Evolutionary conservation across 2,797 vertebrate species (phyloP).

Genomic region (Falco concolor): DNA sequence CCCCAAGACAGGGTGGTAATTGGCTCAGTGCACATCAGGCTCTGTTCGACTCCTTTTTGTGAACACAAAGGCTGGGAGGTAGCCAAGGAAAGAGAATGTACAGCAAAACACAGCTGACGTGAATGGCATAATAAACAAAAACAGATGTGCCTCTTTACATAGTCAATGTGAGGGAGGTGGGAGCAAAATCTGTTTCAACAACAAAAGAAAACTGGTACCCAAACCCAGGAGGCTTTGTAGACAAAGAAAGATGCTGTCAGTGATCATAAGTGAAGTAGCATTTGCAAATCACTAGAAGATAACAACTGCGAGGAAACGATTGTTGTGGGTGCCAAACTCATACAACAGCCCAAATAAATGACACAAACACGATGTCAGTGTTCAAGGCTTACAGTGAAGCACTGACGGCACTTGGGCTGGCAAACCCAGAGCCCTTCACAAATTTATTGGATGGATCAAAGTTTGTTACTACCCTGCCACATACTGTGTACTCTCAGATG

Average conservation of each 20-base stretch:
- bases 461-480: not conserved
- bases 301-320: not conserved
- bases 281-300: not conserved
- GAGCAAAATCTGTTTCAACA: not conserved
- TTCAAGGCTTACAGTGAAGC: not conserved
- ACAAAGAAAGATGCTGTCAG: not conserved
- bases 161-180: not conserved
- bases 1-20: not conserved
- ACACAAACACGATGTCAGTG: not conserved
- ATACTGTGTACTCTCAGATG: not conserved
- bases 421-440: not conserved
- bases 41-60: not conserved
- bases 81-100: slow-evolving; percentile 5
- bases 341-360: not conserved
- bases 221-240: not conserved
- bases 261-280: not conserved
- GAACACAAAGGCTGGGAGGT: not conserved
- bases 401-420: not conserved
- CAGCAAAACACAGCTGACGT: slow-evolving; percentile 4
- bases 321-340: not conserved
- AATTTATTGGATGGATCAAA: not conserved
- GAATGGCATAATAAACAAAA: slow-evolving; percentile 18
- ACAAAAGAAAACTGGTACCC: not conserved
- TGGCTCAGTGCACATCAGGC: not conserved
- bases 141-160: not conserved